Base-by-base conservation (phyloP, 1,140 invertebrate species). In the Drosophila pachea region DNA sequence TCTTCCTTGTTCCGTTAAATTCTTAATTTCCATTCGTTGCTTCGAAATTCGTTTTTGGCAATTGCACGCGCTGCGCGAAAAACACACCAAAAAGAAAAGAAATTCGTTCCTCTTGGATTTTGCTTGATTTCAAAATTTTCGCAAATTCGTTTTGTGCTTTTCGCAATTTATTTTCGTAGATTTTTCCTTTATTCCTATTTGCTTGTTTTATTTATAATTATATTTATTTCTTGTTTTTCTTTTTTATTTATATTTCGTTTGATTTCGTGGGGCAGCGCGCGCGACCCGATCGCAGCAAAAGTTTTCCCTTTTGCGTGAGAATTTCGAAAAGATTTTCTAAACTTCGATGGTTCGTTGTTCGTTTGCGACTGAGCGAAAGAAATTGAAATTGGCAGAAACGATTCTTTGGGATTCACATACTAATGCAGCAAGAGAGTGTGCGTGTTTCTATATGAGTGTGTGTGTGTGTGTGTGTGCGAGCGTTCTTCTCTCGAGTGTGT, bases 311-410 rank as follows among this genome's bases (percentile, higher is more conserved):
- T 71, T 56, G 53, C 50, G 60, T 74, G 75, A 64, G 59, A 68
- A 76, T 70, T 86, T 76, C 68, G 75, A 77, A 78, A 87, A 53
- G 64, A 75, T 76, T 86, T 22, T 76, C 83, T 82, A 77, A 78
- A 88, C 86, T 88, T 88, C 86, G 87, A 86, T 88, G 81, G 86
- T 78, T 88, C 86, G 86, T 86, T 87, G 78, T 86, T 88, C 86
- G 86, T 88, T 88, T 88, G 87, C 86, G 84, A 88, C 86, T 88
- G 87, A 88, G 69, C 65, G 73, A 73, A 61, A 73, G 73, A 78
- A 88, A 88, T 88, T 88, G 60, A 82, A 86, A 82, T 82, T 77
- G 75, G 64, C 63, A 56, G 40, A 56, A 79, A 70, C 60, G 68
- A 69, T 49, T 60, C 72, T 62, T 66, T 58, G 66, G 65, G 72